These are phyloP conservation scores for Nemotelus pantherinus DNA, from an alignment of 2,888 invertebrate species.

Conservation along the genomic window DNA sequence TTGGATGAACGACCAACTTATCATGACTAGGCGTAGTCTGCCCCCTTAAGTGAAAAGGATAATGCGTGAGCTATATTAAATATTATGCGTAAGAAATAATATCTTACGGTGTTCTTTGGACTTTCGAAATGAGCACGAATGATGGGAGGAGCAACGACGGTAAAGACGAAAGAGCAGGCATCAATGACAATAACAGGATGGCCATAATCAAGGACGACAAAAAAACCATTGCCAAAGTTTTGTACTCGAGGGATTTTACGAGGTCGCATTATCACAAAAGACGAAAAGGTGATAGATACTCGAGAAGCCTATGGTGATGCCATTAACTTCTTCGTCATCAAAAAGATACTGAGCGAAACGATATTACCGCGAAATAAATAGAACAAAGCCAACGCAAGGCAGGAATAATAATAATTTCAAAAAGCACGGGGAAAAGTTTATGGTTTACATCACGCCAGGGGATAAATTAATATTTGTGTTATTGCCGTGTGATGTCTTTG, in stretches of 20 bases:
- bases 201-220: conserved; percentile 35
- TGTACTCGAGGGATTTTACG: conserved; percentile 34
- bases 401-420: conserved; percentile 16
- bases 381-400: neutral
- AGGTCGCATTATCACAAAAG: conserved; percentile 37
- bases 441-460: conserved; percentile 46
- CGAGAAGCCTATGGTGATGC: neutral
- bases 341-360: conserved; percentile 11
- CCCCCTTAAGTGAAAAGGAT: too few species aligned
- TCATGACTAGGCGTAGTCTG: too few species aligned
- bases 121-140: too few species aligned
- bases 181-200: conserved; percentile 43
- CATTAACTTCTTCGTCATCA: neutral
- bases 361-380: conserved; percentile 18
- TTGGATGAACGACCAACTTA: too few species aligned
- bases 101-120: too few species aligned
- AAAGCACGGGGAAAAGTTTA: conserved; percentile 34
- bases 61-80: too few species aligned
- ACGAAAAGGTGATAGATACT: conserved; percentile 41
- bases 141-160: too few species aligned
- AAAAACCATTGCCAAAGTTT: conserved; percentile 42
- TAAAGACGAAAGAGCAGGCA: neutral
- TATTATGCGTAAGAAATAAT: too few species aligned
- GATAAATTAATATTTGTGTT: conserved; percentile 47
- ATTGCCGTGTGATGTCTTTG: conserved; percentile 30